A percentile compares a stretch with the other conserved stretches of the same genome.
Conservation (phyloP, 2,888 invertebrate species). For the Bruchidius siliquastri region DNA sequence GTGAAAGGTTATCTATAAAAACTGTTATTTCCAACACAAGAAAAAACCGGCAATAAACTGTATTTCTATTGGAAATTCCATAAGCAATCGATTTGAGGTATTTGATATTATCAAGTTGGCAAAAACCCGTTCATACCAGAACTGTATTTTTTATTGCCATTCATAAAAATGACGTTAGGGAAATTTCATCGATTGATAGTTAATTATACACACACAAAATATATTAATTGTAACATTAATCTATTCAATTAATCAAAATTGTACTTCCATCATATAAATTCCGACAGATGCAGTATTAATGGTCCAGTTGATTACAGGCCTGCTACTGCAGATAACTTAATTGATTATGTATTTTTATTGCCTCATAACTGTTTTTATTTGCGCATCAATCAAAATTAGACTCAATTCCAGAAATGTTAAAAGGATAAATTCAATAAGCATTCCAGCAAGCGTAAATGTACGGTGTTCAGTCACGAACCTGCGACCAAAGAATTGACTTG, state of each 20-base stretch:
- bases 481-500: not conserved
- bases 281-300: not conserved
- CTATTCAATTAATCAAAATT: not conserved
- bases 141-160: too few relatives aligned
- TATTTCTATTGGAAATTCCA: too few relatives aligned
- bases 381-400: not conserved
- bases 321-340: not conserved
- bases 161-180: too few relatives aligned
- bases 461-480: not conserved
- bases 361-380: not conserved
- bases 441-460: not conserved
- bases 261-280: too few relatives aligned
- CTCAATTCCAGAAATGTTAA: not conserved
- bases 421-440: not conserved
- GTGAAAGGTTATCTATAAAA: too few relatives aligned
- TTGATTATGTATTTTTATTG: not conserved
- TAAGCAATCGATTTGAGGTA: too few relatives aligned
- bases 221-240: not conserved
- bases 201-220: too few relatives aligned
- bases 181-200: too few relatives aligned
- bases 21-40: too few relatives aligned
- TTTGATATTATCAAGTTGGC: too few relatives aligned
- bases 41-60: too few relatives aligned
- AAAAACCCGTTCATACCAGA: too few relatives aligned
- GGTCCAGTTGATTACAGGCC: not conserved